phyloP scores from a whole-genome alignment of 2,797 vertebrate species.

The Rhabdomys pumilio region DNA sequence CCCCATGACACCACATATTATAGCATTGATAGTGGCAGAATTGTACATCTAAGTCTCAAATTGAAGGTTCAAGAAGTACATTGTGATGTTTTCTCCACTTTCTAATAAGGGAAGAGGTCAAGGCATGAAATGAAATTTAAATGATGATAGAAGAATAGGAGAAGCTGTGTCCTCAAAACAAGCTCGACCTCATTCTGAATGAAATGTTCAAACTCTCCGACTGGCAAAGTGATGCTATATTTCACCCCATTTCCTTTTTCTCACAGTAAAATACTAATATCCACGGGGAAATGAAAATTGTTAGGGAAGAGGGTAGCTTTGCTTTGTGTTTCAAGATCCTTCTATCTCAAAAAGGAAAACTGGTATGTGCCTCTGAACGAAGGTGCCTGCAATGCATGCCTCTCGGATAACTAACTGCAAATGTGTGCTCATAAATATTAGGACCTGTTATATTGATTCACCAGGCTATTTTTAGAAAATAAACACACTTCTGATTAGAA shows the following conservation, averaged over 20 bases:
- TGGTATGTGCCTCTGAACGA: slow-evolving; percentile 1
- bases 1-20: not conserved
- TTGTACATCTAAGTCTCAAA: not conserved
- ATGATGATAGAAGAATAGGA: not conserved
- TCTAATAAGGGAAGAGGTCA: not conserved
- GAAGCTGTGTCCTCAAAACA: not conserved
- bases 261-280: not conserved
- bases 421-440: not conserved
- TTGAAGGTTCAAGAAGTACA: not conserved
- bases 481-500: not conserved
- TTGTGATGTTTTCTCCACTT: not conserved
- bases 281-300: not conserved
- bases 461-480: not conserved
- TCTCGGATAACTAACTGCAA: not conserved
- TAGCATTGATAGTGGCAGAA: slow-evolving; percentile 16
- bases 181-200: not conserved
- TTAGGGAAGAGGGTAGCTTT: not conserved
- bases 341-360: slow-evolving; percentile 25
- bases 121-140: slow-evolving; percentile 58
- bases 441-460: not conserved
- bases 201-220: not conserved
- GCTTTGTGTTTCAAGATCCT: slow-evolving; percentile 19
- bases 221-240: not conserved
- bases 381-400: not conserved
- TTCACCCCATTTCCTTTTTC: not conserved